These are phyloP conservation scores for Nasonia oneida DNA, from an alignment of 2,888 invertebrate species.

Conservation along the genomic window DNA sequence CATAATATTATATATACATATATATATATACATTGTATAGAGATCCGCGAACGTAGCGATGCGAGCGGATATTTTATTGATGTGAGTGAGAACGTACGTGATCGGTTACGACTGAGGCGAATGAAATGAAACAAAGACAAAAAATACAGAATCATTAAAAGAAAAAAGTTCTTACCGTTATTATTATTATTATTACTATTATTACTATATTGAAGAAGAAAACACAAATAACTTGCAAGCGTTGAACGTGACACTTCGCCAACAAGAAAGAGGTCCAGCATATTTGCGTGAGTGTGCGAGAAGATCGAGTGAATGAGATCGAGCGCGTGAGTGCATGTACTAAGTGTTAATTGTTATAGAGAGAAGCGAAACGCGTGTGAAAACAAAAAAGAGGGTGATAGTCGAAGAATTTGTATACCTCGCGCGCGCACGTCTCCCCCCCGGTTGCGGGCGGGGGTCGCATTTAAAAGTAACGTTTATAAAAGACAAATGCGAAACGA, in stretches of 20 bases:
- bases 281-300: slow-evolving; percentile 12
- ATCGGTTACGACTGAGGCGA: slow-evolving; percentile 50
- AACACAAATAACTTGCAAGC: slow-evolving; percentile 45
- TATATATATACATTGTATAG: slow-evolving; percentile 59
- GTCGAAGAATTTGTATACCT: slow-evolving; percentile 68
- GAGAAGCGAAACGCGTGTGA: slow-evolving; percentile 56
- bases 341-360: slow-evolving; percentile 66
- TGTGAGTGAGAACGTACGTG: slow-evolving; percentile 44
- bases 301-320: slow-evolving; percentile 24
- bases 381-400: slow-evolving; percentile 59
- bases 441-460: slow-evolving; percentile 60
- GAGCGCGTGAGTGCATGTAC: slow-evolving; percentile 62
- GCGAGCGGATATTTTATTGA: slow-evolving; percentile 62
- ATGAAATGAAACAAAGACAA: slow-evolving; percentile 48
- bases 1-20: slow-evolving; percentile 49
- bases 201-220: slow-evolving; percentile 49
- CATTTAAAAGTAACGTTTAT: slow-evolving; percentile 71
- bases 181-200: slow-evolving; percentile 37
- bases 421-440: slow-evolving; percentile 68
- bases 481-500: slow-evolving; percentile 58
- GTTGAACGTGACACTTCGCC: slow-evolving; percentile 33
- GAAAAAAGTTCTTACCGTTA: slow-evolving; percentile 60
- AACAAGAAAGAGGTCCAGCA: slow-evolving; percentile 49
- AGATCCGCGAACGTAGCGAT: slow-evolving; percentile 64
- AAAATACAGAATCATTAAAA: slow-evolving; percentile 56